Base-by-base conservation (phyloP, 2,888 invertebrate species). In the Andrena marginata region DNA sequence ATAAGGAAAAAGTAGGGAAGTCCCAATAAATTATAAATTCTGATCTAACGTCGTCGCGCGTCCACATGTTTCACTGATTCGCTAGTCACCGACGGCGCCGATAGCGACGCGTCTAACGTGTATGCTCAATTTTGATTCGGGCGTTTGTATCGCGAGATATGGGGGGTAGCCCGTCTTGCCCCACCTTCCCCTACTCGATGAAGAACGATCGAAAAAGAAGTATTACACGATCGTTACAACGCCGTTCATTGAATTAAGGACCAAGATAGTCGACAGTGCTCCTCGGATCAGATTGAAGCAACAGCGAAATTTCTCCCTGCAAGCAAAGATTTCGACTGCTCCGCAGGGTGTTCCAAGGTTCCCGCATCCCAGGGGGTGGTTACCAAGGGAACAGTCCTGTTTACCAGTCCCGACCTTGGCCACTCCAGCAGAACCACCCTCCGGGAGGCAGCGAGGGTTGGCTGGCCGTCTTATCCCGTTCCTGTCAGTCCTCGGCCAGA, bases 341-440 rank as follows among this genome's bases (percentile, higher is more conserved):
- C 76, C 82, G 65, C 80, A 85, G 85, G 85, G 84, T 70, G 85
- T 82, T 70, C 87, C 88, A 89, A 91, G 88, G 90, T 89, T 86
- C 85, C 72, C 54, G 49, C 63, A 42, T 73, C 82, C 75, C 35
- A 76, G 87, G 90, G 90, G 89, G 82, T 72, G 80, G 89, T 92
- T 91, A 87, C 91, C 91, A 91, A 88, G 92, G 92, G 87, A 90
- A 92, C 91, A 87, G 85, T 88, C 75, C 86, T 89, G 89, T 92
- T 92, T 91, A 89, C 88, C 87, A 89, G 89, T 89, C 91, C 91
- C 92, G 93, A 93, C 93, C 93, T 93, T 93, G 93, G 92, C 90
- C 89, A 92, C 90, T 87, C 89, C 90, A 86, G 80, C 85, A 85
- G 88, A 85, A 84, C 87, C 90, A 89, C 86, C 85, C 89, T 79